A percentile compares a stretch with the other conserved stretches of the same genome.
Conservation (phyloP, 1,140 invertebrate species). For the Ooceraea biroi region DNA sequence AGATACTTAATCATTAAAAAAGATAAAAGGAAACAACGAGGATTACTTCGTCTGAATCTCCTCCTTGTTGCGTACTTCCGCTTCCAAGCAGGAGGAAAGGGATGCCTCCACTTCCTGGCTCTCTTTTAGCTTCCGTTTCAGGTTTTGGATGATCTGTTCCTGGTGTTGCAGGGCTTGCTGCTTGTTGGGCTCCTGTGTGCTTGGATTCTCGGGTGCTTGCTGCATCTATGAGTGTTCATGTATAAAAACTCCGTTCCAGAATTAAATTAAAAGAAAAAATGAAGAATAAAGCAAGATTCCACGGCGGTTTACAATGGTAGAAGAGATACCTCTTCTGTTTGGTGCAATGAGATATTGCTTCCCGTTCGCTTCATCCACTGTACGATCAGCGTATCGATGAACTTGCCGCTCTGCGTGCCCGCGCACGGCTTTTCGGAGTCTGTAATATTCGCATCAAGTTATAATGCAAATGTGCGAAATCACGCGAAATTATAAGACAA, state of each 20-base stretch:
- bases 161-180: background rate
- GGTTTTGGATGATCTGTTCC: slow-evolving; percentile 32
- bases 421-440: background rate
- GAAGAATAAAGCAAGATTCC: no score
- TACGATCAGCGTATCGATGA: slow-evolving; percentile 54
- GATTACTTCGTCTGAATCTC: slow-evolving; percentile 61
- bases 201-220: slow-evolving; percentile 30
- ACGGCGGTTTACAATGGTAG: background rate
- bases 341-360: background rate
- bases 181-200: background rate
- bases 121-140: slow-evolving; percentile 58
- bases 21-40: background rate
- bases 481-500: background rate
- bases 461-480: background rate
- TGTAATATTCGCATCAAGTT: background rate
- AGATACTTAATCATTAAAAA: background rate
- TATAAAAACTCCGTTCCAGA: background rate
- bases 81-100: slow-evolving; percentile 41
- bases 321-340: slow-evolving; percentile 22
- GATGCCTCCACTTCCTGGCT: slow-evolving; percentile 42
- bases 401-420: slow-evolving; percentile 26
- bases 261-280: background rate
- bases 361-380: slow-evolving; percentile 63
- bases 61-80: slow-evolving; percentile 27
- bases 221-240: background rate